phyloP scores from a whole-genome alignment of 2,113 vertebrate species.

The Anhinga rufa region DNA sequence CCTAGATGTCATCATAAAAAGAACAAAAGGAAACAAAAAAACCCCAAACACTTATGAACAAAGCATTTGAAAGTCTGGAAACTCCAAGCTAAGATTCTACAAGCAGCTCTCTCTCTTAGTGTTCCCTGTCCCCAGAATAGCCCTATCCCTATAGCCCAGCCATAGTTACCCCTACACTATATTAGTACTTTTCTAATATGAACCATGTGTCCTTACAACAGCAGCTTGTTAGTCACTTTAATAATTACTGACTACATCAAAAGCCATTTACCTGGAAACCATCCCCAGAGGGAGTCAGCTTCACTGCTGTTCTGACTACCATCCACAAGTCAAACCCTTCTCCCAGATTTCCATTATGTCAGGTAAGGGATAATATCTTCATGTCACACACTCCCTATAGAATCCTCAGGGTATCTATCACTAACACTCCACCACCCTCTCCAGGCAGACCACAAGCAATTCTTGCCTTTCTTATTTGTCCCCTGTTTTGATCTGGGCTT shows the following conservation, averaged over 20 bases:
- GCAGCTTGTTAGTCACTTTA: neutral
- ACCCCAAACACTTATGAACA: neutral
- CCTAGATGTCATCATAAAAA: neutral
- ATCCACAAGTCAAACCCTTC: neutral
- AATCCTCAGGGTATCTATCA: neutral
- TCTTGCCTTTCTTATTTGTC: neutral
- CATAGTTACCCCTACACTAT: neutral
- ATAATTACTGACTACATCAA: neutral
- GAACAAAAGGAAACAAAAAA: neutral
- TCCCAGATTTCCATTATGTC: neutral
- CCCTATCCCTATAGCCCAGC: neutral
- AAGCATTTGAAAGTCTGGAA: neutral
- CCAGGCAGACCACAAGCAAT: neutral
- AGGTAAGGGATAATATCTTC: neutral
- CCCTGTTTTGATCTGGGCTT: neutral
- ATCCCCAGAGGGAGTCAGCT: neutral
- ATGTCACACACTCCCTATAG: neutral
- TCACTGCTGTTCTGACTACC: neutral
- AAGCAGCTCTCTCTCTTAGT: neutral
- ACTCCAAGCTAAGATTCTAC: neutral
- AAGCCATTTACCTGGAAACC: neutral
- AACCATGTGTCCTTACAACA: neutral
- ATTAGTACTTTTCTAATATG: neutral
- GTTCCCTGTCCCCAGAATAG: neutral
- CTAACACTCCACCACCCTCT: neutral